These are phyloP conservation scores for Drosophila rhopaloa DNA, from an alignment of 1,140 invertebrate species.

Conservation along the genomic window DNA sequence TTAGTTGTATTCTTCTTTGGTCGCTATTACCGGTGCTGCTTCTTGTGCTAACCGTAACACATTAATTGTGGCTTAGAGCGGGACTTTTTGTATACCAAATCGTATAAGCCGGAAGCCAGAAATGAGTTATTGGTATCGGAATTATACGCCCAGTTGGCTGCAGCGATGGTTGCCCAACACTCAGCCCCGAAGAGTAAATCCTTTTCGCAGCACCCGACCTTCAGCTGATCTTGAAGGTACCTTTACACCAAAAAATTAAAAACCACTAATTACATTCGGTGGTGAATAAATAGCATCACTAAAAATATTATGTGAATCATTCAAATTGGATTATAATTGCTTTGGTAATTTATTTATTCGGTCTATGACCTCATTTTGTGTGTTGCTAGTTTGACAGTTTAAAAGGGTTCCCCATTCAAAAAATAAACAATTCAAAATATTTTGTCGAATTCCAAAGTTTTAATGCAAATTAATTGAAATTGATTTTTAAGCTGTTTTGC, in stretches of 20 bases:
- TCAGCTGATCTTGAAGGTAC: constrained; percentile 68
- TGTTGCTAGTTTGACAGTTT: background rate
- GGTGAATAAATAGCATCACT: background rate
- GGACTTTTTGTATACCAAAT: constrained; percentile 7
- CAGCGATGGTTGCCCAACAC: constrained; percentile 66
- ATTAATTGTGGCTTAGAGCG: constrained; percentile 29
- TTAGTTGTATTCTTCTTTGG: constrained; percentile 36
- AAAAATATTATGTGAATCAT: background rate
- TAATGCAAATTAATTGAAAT: constrained; percentile 7
- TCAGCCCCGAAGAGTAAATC: constrained; percentile 62
- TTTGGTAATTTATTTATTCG: constrained; percentile 13
- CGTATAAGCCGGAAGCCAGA: constrained; percentile 9
- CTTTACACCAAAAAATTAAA: background rate
- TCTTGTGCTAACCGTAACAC: constrained; percentile 30
- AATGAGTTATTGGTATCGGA: constrained; percentile 76
- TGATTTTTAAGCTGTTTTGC: constrained; percentile 1
- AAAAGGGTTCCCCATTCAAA: background rate
- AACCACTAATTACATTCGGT: background rate
- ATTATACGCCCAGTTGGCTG: constrained; percentile 70
- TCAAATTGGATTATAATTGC: constrained; percentile 20
- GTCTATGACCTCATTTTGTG: constrained; percentile 41
- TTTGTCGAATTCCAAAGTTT: background rate
- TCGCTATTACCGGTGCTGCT: constrained; percentile 9
- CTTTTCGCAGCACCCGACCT: constrained; percentile 69
- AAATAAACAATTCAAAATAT: background rate